Evolutionary conservation across 2,113 vertebrate species (phyloP).

Genomic region (Marmota monax): DNA sequence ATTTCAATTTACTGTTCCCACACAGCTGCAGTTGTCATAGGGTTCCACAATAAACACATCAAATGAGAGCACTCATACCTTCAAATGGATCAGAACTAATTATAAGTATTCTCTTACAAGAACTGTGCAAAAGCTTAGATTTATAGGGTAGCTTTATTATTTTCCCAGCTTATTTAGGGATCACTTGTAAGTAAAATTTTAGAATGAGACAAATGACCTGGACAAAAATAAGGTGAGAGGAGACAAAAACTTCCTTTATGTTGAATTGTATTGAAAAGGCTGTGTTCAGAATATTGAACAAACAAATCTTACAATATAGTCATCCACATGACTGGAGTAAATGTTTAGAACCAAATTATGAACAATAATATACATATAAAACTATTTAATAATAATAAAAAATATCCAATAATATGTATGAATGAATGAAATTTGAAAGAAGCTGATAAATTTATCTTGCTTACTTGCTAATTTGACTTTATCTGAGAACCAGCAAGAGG

Average conservation of each 20-base stretch:
- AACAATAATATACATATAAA: neutral
- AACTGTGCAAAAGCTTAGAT: neutral
- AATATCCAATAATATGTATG: neutral
- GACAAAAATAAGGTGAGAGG: constrained; percentile 1
- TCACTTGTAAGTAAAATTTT: constrained; percentile 24
- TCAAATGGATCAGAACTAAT: neutral
- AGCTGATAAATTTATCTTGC: neutral
- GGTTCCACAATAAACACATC: neutral
- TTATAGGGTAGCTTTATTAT: neutral
- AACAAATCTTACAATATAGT: neutral
- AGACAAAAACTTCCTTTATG: neutral
- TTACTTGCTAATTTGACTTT: constrained; percentile 34
- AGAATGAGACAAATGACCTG: neutral
- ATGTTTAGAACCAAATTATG: constrained; percentile 8
- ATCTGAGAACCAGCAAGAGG: neutral
- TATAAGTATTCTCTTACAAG: neutral
- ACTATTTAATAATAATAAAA: neutral
- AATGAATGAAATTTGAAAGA: neutral
- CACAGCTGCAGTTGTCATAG: neutral
- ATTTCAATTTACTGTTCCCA: neutral
- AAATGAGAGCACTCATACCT: neutral
- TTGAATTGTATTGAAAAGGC: constrained; percentile 2
- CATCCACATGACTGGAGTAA: constrained; percentile 18
- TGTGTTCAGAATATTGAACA: neutral
- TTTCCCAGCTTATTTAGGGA: neutral